These are phyloP conservation scores for Melanotaenia trifasciata DNA, from an alignment of 2,797 vertebrate genomes.

Conservation along the genomic window DNA sequence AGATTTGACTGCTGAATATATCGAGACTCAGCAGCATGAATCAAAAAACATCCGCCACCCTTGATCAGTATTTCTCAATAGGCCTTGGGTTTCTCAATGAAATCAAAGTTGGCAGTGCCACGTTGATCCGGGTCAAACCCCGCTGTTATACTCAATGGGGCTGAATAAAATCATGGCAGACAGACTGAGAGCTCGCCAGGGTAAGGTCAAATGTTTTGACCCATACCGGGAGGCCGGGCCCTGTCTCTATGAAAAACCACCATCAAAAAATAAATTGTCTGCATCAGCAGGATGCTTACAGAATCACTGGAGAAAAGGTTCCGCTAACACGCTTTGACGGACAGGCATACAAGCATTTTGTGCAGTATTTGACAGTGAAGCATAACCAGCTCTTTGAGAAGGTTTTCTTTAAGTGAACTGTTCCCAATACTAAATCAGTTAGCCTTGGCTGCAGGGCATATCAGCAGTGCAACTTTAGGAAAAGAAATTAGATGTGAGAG, in stretches of 20 bases:
- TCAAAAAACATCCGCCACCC: slow-evolving; percentile 75
- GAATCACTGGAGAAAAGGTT: slow-evolving; percentile 40
- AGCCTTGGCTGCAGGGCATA: slow-evolving; percentile 13
- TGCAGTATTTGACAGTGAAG: slow-evolving; percentile 58
- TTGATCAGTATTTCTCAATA: slow-evolving; percentile 58
- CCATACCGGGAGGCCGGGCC: slow-evolving; percentile 55
- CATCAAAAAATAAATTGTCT: slow-evolving; percentile 18
- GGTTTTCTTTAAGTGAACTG: slow-evolving; percentile 39
- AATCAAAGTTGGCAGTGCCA: slow-evolving; percentile 62
- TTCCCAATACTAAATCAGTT: slow-evolving; percentile 32
- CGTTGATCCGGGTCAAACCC: slow-evolving; percentile 68
- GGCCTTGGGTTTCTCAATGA: slow-evolving; percentile 57
- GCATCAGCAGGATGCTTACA: slow-evolving; percentile 58
- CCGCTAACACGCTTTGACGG: slow-evolving; percentile 52
- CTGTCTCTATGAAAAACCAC: slow-evolving; percentile 52
- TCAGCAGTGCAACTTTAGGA: not conserved
- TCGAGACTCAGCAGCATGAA: slow-evolving; percentile 56
- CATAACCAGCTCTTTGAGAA: slow-evolving; percentile 49
- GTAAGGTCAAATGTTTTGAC: slow-evolving; percentile 69
- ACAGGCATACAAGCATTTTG: slow-evolving; percentile 52
- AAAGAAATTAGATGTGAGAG: not conserved
- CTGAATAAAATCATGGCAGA: slow-evolving; percentile 69
- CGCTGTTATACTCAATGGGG: slow-evolving; percentile 69
- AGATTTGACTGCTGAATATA: slow-evolving; percentile 59
- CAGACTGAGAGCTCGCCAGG: slow-evolving; percentile 57